Conservation (phyloP, 1,140 invertebrate genomes). For the Dreissena rostriformis region DNA sequence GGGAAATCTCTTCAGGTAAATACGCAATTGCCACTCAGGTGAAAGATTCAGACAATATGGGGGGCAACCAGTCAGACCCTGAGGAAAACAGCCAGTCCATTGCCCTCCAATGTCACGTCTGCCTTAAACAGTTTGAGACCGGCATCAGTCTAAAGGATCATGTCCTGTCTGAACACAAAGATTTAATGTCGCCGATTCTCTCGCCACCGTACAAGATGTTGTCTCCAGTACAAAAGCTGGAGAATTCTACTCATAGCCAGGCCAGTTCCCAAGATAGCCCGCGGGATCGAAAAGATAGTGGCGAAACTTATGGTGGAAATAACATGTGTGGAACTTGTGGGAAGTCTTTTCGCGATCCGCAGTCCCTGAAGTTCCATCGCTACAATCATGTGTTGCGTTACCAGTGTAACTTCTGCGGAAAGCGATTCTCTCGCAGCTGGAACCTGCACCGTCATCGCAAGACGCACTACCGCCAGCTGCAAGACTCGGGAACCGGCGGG, state of each 20-base stretch:
- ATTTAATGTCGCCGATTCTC: conserved; percentile 20
- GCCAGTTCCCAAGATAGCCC: conserved; percentile 24
- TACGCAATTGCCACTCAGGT: conserved; percentile 3
- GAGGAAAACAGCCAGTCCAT: conserved; percentile 38
- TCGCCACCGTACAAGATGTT: conserved; percentile 55
- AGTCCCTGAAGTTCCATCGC: conserved; percentile 66
- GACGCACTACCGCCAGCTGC: conserved; percentile 58
- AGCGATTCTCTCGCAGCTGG: conserved; percentile 66
- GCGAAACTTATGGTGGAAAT: conserved; percentile 33
- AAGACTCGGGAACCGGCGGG: conserved; percentile 13
- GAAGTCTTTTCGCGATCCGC: conserved; percentile 64
- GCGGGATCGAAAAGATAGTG: not conserved
- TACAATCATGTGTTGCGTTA: conserved; percentile 66
- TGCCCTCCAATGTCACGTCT: conserved; percentile 49
- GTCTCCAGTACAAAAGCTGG: conserved; percentile 39
- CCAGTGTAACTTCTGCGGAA: conserved; percentile 65
- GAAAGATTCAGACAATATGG: conserved; percentile 11
- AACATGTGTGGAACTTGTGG: conserved; percentile 65
- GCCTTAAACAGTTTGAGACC: conserved; percentile 48
- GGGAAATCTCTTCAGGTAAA: conserved; percentile 40
- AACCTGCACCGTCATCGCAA: conserved; percentile 67
- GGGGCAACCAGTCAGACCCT: conserved; percentile 13
- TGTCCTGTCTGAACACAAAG: conserved; percentile 41
- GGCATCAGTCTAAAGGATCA: conserved; percentile 30
- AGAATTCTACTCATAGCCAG: conserved; percentile 26